Conservation (phyloP, 2,797 vertebrate species). For the Liparis tanakae region DNA sequence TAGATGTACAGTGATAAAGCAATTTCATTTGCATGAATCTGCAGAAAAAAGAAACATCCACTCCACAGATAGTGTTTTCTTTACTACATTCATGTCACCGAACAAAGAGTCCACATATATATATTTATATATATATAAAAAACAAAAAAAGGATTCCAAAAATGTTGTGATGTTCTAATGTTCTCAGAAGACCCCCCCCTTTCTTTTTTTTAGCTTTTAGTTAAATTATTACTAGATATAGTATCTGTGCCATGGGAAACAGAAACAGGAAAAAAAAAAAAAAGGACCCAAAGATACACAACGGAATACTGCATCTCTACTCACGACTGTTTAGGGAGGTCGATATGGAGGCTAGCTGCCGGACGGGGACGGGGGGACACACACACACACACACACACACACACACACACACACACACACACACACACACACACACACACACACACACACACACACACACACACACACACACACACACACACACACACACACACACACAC, state of each 20-base stretch:
- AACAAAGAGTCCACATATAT: conserved; percentile 86
- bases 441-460: no score
- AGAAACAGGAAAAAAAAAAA: no score
- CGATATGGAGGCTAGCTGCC: conserved; percentile 91
- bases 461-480: conserved; percentile 67
- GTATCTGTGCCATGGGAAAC: conserved; percentile 85
- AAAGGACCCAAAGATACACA: conserved; percentile 88
- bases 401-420: no score
- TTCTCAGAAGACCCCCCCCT: conserved; percentile 84
- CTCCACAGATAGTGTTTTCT: conserved; percentile 86
- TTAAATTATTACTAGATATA: conserved; percentile 78
- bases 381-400: no score
- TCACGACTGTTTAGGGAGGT: conserved; percentile 86
- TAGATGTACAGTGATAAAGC: conserved; percentile 84
- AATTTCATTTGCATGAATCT: conserved; percentile 84
- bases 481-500: no score
- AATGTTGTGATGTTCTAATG: conserved; percentile 86
- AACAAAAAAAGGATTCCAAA: conserved; percentile 76
- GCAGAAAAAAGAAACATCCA: conserved; percentile 79
- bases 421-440: conserved; percentile 75
- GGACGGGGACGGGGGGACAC: conserved; percentile 84
- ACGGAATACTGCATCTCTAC: conserved; percentile 94
- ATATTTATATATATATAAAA: conserved; percentile 54
- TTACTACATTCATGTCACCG: conserved; percentile 92
- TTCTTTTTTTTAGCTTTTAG: conserved; percentile 59